These are phyloP conservation scores for Margaritifera margaritifera DNA, from an alignment of 2,888 invertebrate genomes.

Conservation along the genomic window DNA sequence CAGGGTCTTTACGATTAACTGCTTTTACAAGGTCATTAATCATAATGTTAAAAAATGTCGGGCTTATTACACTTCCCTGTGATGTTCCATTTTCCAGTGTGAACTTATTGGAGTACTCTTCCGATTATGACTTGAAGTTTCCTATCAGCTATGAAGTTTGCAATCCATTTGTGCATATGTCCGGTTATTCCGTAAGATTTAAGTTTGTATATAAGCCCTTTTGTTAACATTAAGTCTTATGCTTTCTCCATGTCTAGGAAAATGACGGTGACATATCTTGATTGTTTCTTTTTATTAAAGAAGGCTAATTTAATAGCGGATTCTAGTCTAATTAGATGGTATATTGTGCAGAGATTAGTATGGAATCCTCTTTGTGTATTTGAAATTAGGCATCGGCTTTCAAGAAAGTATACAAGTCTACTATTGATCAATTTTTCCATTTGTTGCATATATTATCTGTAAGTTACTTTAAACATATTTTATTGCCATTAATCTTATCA, in stretches of 20 bases:
- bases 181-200: slow-evolving; percentile 1
- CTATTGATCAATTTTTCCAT: too few relatives aligned
- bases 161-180: background rate
- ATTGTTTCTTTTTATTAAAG: background rate
- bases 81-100: slow-evolving; percentile 1
- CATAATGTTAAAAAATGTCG: slow-evolving; percentile 3
- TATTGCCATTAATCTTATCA: too few relatives aligned
- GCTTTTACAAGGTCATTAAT: background rate
- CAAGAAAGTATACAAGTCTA: too few relatives aligned
- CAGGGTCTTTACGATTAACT: too few relatives aligned
- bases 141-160: background rate
- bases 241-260: slow-evolving; percentile 3
- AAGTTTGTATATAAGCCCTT: background rate
- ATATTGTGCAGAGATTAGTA: background rate
- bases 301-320: background rate
- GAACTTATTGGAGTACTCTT: background rate
- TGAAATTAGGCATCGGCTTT: too few relatives aligned
- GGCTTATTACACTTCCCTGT: slow-evolving; percentile 2
- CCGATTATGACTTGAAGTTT: slow-evolving; percentile 4
- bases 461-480: too few relatives aligned
- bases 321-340: background rate
- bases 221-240: background rate
- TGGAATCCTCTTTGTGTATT: background rate
- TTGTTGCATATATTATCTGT: too few relatives aligned
- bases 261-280: background rate